Base-by-base conservation (phyloP, 2,113 vertebrate genomes). In the Ceyx melanurus region DNA sequence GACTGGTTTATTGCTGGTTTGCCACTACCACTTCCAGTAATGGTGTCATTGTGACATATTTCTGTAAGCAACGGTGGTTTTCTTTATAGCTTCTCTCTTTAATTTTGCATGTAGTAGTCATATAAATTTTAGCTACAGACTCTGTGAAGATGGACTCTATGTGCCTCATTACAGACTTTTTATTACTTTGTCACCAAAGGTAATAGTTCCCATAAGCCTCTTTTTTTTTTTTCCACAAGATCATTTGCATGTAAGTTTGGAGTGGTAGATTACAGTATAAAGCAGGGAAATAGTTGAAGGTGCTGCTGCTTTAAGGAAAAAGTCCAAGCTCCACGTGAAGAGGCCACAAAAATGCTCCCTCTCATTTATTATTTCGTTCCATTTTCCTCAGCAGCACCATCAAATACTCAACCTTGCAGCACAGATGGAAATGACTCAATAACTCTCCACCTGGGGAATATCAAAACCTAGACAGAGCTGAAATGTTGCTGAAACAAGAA, bases 391-490 rank as follows among this genome's bases (percentile, higher is more conserved):
- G 60, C 67, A 89, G 60, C 54, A 76, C 23, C 29, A 51, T 61
- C 58, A 70, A 79, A 82, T 51, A 29, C 31, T 76, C 2, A 0
- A 89, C 71, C 33, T 93, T 48, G 25, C n/a, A 70, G 22, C 2
- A 0, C 75, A 89, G 67, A 58, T 91, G 81, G 58, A 58, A 87
- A 64, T 67, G n/a, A 77, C 64, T 92, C 71, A 71, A 15, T 46
- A 82, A 73, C 35, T 60, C 16, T 82, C 51, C 50, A 46, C 71
- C 46, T 64, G 43, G 80, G 29, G 29, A 95, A 66, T 71, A 91
- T 74, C 40, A 95, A 80, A 93, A 89, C 29, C 67, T 89, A 92
- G 56, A 94, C 43, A 77, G 67, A 80, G 46, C 9, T 88, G 78
- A 91, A 93, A 91, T 86, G 82, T 26, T 80, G 16, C 67, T 77